A percentile compares a stretch with the other conserved stretches of the same genome.
phyloP scores from a whole-genome alignment of 2,888 invertebrate genomes.

The Hirtodrosophila alboralis region DNA sequence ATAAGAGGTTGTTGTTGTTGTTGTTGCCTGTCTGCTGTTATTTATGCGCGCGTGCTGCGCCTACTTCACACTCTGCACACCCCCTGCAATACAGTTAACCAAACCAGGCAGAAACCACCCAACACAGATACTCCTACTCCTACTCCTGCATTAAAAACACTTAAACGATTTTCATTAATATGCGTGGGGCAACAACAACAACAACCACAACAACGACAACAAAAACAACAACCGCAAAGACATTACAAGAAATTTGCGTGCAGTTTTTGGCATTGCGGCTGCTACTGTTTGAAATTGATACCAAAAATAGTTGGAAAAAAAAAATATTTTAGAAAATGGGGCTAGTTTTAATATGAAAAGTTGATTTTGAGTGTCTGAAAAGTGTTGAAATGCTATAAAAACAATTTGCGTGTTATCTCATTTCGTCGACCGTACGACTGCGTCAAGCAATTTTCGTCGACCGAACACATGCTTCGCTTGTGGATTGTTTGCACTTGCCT shows the following conservation, averaged over 20 bases:
- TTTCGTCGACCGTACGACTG: no score
- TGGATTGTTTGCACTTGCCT: no score
- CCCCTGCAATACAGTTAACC: background rate
- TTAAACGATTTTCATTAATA: constrained; percentile 72
- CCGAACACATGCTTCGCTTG: no score
- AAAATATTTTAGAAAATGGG: background rate
- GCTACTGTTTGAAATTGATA: constrained; percentile 11
- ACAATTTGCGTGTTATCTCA: no score
- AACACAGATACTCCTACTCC: constrained; percentile 1
- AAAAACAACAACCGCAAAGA: constrained; percentile 39
- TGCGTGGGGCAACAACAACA: constrained; percentile 46
- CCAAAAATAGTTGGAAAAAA: background rate
- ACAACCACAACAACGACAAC: constrained; percentile 27
- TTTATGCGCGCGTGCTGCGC: constrained; percentile 59
- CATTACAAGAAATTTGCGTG: constrained; percentile 64
- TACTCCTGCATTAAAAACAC: constrained; percentile 43
- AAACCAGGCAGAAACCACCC: background rate
- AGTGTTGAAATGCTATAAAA: no score
- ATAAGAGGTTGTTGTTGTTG: constrained; percentile 4
- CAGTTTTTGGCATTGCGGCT: constrained; percentile 59
- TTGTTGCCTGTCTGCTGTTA: constrained; percentile 34
- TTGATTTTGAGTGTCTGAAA: background rate
- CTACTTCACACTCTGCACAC: constrained; percentile 25
- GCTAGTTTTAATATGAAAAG: background rate
- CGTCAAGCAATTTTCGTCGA: no score